Evolutionary conservation across 2,888 invertebrate genomes (phyloP).

Genomic region (Apodemia zela): DNA sequence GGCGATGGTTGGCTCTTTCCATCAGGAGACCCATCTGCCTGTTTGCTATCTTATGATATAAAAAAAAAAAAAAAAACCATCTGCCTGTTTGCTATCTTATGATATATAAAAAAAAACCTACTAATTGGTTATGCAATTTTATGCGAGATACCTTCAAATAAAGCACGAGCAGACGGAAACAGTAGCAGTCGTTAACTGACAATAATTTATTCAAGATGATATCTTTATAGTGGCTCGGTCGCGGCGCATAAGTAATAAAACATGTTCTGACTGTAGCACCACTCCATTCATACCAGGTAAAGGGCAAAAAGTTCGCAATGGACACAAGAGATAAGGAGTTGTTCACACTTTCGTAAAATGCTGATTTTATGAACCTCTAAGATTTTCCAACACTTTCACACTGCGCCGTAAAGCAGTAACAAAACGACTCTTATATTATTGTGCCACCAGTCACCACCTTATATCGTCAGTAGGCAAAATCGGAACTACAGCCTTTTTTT

Average conservation of each 20-base stretch:
- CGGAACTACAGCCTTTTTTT: no score
- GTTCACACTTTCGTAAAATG: neutral
- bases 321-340: neutral
- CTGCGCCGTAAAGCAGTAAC: no score
- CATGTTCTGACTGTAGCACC: neutral
- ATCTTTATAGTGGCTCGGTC: slow-evolving; percentile 7
- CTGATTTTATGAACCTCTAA: neutral
- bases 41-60: no score
- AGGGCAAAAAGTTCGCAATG: slow-evolving; percentile 14
- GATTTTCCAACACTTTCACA: no score
- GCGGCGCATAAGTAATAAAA: slow-evolving; percentile 12
- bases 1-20: no score
- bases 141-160: neutral
- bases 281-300: slow-evolving; percentile 14
- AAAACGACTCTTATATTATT: no score
- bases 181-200: slow-evolving; percentile 4
- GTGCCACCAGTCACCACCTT: no score
- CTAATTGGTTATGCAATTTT: neutral
- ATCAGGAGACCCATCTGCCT: no score
- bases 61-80: no score
- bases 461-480: no score
- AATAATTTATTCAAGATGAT: slow-evolving; percentile 14
- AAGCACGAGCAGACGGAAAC: slow-evolving; percentile 8
- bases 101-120: no score
- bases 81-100: no score